These are phyloP conservation scores for Pachypanchax playfairii DNA, from an alignment of 2,113 vertebrate species.

Conservation along the genomic window DNA sequence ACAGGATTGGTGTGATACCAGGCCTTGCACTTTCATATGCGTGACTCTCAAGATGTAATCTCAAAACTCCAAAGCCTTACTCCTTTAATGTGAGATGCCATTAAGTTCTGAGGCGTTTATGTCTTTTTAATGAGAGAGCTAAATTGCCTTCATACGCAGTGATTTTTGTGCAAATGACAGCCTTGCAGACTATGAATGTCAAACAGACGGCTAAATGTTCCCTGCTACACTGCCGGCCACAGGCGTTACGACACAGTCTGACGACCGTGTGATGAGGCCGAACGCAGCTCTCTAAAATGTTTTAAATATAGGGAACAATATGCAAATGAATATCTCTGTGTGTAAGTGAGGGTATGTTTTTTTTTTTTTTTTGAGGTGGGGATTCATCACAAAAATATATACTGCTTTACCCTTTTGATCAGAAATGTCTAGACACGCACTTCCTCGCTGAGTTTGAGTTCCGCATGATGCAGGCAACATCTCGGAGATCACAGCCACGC, in stretches of 20 bases:
- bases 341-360: no score
- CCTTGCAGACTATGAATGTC: constrained; percentile 70
- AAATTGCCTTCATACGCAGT: constrained; percentile 76
- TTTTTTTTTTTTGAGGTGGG: no score
- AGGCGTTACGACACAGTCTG: constrained; percentile 50
- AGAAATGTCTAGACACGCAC: constrained; percentile 21
- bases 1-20: constrained; percentile 23
- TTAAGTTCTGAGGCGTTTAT: constrained; percentile 75
- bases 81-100: constrained; percentile 67
- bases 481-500: constrained; percentile 35
- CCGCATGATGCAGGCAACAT: constrained; percentile 29
- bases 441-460: constrained; percentile 24
- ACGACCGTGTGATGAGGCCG: constrained; percentile 38
- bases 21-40: constrained; percentile 32
- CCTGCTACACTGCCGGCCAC: constrained; percentile 47
- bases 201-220: constrained; percentile 69
- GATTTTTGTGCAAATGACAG: constrained; percentile 76
- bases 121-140: constrained; percentile 80
- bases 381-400: constrained; percentile 24
- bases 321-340: constrained; percentile 15
- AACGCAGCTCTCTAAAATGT: constrained; percentile 30
- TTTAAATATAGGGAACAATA: constrained; percentile 52
- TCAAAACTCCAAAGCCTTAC: constrained; percentile 62
- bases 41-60: constrained; percentile 67
- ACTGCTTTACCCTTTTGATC: constrained; percentile 28